A percentile compares a stretch with the other conserved stretches of the same genome.
These are phyloP conservation scores for Crocodylus rhombifer DNA, from an alignment of 2,797 vertebrate genomes.

Conservation along the genomic window DNA sequence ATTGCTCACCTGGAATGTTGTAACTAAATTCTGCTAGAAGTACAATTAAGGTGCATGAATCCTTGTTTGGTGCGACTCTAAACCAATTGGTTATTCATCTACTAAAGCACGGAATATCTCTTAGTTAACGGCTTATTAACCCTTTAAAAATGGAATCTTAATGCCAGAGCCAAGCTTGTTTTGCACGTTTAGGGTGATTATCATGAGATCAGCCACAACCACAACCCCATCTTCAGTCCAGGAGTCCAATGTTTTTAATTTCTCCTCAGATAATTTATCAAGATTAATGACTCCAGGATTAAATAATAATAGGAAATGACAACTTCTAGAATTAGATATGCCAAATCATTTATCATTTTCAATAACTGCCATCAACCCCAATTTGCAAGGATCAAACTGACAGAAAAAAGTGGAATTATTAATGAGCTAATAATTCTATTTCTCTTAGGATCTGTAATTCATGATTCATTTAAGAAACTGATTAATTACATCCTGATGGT, in stretches of 20 bases:
- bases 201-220: not conserved
- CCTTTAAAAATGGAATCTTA: not conserved
- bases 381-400: slow-evolving; percentile 38
- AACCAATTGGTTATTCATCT: not conserved
- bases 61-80: not conserved
- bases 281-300: slow-evolving; percentile 20
- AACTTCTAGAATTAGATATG: slow-evolving; percentile 26
- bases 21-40: too few species aligned
- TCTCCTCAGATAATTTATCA: not conserved
- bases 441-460: slow-evolving; percentile 16
- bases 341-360: slow-evolving; percentile 28
- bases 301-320: slow-evolving; percentile 27
- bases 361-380: slow-evolving; percentile 26
- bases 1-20: too few species aligned
- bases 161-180: not conserved
- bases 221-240: not conserved
- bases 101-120: not conserved
- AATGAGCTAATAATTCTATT: slow-evolving; percentile 39
- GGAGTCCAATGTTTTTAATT: not conserved
- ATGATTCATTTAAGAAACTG: slow-evolving; percentile 11
- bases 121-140: not conserved
- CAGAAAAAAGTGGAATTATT: slow-evolving; percentile 41
- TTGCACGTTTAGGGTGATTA: not conserved
- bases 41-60: too few species aligned
- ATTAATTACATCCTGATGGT: not conserved